Conservation (phyloP, 2,113 vertebrate genomes). For the Tamias sibiricus region DNA sequence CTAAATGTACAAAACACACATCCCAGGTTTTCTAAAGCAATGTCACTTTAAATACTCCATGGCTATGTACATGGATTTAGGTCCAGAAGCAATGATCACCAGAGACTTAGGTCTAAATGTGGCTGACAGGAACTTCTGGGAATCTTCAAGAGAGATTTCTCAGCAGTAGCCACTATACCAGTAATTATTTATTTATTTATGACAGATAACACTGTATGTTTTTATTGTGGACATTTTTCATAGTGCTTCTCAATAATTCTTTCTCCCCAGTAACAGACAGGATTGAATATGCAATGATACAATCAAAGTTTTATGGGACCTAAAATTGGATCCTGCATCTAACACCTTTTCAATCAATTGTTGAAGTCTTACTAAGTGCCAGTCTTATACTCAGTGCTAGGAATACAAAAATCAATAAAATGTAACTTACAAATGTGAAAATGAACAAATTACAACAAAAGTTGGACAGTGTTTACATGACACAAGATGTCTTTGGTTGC, state of each 20-base stretch:
- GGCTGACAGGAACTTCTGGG: neutral
- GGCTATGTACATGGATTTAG: neutral
- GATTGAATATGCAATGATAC: neutral
- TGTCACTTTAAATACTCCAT: neutral
- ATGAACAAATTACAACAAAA: neutral
- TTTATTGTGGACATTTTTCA: neutral
- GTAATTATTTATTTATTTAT: neutral
- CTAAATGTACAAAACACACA: neutral
- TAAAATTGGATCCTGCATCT: neutral
- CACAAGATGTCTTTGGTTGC: neutral
- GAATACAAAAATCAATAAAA: constrained; percentile 3
- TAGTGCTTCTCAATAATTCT: neutral
- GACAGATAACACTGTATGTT: neutral
- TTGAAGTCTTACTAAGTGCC: neutral
- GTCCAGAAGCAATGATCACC: neutral
- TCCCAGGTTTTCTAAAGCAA: neutral
- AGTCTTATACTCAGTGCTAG: neutral
- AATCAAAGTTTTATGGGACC: neutral
- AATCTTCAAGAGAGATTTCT: constrained; percentile 4
- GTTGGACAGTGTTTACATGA: neutral
- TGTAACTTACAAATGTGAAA: neutral
- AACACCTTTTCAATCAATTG: constrained; percentile 17
- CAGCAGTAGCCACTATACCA: neutral
- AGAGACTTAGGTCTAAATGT: neutral
- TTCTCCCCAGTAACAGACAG: neutral